These are phyloP conservation scores for Porites rus DNA, from an alignment of 92 coral and sea anemone genomes.

Conservation along the genomic window DNA sequence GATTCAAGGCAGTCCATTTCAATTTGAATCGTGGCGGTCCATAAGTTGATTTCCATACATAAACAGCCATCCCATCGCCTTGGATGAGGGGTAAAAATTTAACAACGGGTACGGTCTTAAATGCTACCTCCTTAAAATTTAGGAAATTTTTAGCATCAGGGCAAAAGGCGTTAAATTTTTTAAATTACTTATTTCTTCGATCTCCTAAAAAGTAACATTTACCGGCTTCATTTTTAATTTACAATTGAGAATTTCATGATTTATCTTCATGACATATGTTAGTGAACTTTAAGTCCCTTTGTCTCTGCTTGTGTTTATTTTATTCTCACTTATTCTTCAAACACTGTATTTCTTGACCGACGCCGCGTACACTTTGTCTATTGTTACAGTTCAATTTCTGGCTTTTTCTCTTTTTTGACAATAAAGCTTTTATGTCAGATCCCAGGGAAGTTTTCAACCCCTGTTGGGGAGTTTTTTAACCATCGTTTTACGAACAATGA, in stretches of 20 bases:
- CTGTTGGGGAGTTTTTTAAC: background rate
- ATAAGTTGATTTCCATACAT: conserved; percentile 20
- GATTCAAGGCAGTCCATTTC: background rate
- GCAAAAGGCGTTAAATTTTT: background rate
- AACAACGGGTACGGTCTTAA: background rate
- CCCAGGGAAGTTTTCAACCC: background rate
- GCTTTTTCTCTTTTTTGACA: background rate
- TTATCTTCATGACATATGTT: conserved; percentile 51
- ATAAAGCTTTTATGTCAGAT: background rate
- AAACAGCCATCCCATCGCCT: conserved; percentile 3
- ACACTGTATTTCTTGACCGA: conserved; percentile 42
- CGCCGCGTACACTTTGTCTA: background rate
- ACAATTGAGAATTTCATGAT: conserved; percentile 15
- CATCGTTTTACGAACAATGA: conserved; percentile 6
- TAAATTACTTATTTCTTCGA: background rate
- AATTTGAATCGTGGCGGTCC: conserved; percentile 28
- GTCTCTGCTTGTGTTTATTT: conserved; percentile 35
- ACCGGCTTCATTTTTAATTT: conserved; percentile 3
- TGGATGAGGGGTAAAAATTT: background rate
- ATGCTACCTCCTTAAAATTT: background rate
- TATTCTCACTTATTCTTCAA: conserved; percentile 25
- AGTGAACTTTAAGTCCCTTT: conserved; percentile 15
- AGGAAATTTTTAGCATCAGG: background rate
- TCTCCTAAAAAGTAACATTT: background rate
- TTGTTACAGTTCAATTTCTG: background rate